Base-by-base conservation (phyloP, 2,797 vertebrate species). In the Sebastes trivittatus region DNA sequence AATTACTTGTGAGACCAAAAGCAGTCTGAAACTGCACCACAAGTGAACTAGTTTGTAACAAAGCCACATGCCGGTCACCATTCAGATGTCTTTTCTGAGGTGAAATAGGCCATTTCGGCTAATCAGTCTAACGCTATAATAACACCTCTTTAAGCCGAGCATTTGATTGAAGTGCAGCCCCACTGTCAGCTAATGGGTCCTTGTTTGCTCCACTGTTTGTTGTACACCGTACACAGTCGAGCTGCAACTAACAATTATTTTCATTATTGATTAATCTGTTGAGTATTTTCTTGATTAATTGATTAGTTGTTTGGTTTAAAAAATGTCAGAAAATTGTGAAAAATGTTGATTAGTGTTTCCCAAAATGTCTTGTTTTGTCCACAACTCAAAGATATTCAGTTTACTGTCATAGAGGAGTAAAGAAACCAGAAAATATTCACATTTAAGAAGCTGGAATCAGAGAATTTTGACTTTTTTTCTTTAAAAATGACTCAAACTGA, bases 91-190 rank as follows among this genome's bases (percentile, higher is more conserved):
- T 81, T 58, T 64, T 60, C 46, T 5, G 1, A 18, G 16, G 42
- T 78, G 54, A 83, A 82, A 69, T 65, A 23, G 73, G 64, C n/a
- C 46, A 75, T 34, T 62, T 55, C 23, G 38, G 34, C 64, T 66
- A n/a, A 72, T 54, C 36, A 54, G 25, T 52, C 67, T 71, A 65
- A 64, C 49, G 46, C 32, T 29, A 23, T 74, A 84, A 75, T 58
- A 61, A 68, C 42, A 52, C 52, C 11, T 76, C 70, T 79, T 58
- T 75, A 32, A 46, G 30, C 4, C 32, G 6, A 73, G 38, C 25
- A n/a, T 29, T 72, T 13, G 7, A 6, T 63, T 52, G 27, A 67
- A 49, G 11, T 27, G 66, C 32, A n/a, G 69, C 11, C n/a, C 5
- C 34, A 25, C 3, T 58, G 29, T 52, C 13, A 55, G 46, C 34